phyloP scores from a whole-genome alignment of 2,888 invertebrate species.

The Dynastes grantii region DNA sequence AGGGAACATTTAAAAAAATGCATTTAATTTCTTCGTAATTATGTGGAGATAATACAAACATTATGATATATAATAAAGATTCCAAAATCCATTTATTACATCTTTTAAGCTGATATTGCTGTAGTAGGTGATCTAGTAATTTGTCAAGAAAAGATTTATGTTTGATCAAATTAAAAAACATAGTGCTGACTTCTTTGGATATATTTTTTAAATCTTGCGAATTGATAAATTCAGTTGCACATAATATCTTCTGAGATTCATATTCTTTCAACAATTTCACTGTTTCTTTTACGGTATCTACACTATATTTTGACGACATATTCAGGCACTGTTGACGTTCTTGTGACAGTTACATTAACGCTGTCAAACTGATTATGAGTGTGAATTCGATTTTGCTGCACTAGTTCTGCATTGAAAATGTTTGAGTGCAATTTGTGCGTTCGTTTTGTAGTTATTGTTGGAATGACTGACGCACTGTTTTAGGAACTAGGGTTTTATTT shows the following conservation, averaged over 20 bases:
- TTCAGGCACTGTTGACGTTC: conserved; percentile 33
- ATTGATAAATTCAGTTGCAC: conserved; percentile 46
- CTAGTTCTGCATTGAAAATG: too few relatives aligned
- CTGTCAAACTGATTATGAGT: conserved; percentile 6
- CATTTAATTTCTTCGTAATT: conserved; percentile 58
- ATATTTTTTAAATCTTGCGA: conserved; percentile 39
- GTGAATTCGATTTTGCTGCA: too few relatives aligned
- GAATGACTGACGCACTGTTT: too few relatives aligned
- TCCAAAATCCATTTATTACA: conserved; percentile 57
- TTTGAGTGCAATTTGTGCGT: too few relatives aligned
- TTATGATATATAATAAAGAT: conserved; percentile 60
- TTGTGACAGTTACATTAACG: conserved; percentile 6
- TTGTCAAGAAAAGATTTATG: conserved; percentile 60
- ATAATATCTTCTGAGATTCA: conserved; percentile 45
- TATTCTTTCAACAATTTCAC: conserved; percentile 50
- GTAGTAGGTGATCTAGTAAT: conserved; percentile 57
- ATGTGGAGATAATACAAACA: conserved; percentile 62
- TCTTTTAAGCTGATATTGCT: conserved; percentile 54
- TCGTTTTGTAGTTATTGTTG: too few relatives aligned
- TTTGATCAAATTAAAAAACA: conserved; percentile 57
- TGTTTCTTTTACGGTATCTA: conserved; percentile 43
- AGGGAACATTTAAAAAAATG: conserved; percentile 55
- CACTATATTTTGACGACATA: conserved; percentile 38
- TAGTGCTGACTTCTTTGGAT: conserved; percentile 50
- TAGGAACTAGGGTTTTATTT: too few relatives aligned